phyloP scores from a whole-genome alignment of 1,140 invertebrate genomes.

The Cydia amplana region DNA sequence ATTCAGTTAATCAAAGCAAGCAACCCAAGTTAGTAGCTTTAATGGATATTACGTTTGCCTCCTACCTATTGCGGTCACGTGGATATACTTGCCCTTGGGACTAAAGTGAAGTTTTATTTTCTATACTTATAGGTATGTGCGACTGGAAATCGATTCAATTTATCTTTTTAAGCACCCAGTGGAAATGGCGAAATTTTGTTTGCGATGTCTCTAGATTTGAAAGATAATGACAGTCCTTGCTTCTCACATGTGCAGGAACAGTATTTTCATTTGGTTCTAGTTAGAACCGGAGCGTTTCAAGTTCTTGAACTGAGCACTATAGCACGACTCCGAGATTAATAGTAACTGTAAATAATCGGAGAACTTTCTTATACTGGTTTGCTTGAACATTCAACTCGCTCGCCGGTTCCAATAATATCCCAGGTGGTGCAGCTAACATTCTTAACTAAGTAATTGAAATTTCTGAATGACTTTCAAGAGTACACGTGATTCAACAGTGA shows the following conservation, averaged over 20 bases:
- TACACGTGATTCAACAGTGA: neutral
- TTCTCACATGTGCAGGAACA: neutral
- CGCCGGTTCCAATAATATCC: neutral
- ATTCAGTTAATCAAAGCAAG: neutral
- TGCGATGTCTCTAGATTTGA: neutral
- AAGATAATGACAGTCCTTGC: neutral
- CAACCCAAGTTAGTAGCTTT: neutral
- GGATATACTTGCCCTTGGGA: conserved; percentile 8
- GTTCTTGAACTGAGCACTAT: too few species aligned
- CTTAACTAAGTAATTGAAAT: conserved; percentile 13
- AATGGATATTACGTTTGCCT: neutral
- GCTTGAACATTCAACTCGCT: neutral
- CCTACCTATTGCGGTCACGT: conserved; percentile 1
- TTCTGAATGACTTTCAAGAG: neutral
- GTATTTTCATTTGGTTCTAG: too few species aligned
- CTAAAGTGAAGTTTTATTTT: neutral
- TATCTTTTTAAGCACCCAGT: neutral
- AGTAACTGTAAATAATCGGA: neutral
- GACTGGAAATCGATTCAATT: neutral
- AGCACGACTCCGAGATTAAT: too few species aligned
- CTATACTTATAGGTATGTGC: neutral
- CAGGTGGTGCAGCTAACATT: conserved; percentile 11
- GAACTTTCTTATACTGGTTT: neutral
- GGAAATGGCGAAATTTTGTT: conserved; percentile 2
- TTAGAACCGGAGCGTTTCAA: too few species aligned